A percentile compares a stretch with the other conserved stretches of the same genome.
These are phyloP conservation scores for Azorinus chamasolen DNA, from an alignment of 2,888 invertebrate genomes.

Conservation along the genomic window DNA sequence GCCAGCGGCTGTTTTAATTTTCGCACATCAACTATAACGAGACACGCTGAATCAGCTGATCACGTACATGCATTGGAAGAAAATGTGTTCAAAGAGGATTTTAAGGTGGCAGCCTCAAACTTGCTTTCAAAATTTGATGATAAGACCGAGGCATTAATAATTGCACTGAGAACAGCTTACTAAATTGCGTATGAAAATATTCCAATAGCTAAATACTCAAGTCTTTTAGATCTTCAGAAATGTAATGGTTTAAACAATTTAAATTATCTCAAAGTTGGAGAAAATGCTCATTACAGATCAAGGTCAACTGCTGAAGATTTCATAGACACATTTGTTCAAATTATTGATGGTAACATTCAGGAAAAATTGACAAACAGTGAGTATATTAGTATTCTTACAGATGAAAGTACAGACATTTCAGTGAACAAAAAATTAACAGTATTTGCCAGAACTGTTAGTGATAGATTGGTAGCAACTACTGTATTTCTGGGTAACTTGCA, in stretches of 20 bases:
- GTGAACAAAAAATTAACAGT: conserved; percentile 2
- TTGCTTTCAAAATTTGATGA: no score
- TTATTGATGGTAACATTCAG: background rate
- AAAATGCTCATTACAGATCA: background rate
- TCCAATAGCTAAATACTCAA: background rate
- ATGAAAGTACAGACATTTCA: conserved; percentile 14
- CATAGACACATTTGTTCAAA: background rate
- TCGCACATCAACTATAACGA: no score
- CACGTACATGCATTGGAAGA: no score
- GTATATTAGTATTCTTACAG: background rate
- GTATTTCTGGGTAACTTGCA: conserved; percentile 32
- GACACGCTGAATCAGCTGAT: no score
- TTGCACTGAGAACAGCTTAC: conserved; percentile 6
- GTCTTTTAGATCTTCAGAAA: background rate
- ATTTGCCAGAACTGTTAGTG: conserved; percentile 5
- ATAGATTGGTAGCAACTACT: conserved; percentile 3
- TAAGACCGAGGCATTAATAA: background rate
- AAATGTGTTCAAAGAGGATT: no score
- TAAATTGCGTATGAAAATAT: conserved; percentile 18
- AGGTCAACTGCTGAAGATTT: conserved; percentile 6
- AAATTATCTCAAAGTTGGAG: background rate
- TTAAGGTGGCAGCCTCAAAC: no score
- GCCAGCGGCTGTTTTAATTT: no score
- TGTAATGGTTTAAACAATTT: background rate
- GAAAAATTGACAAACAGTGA: conserved; percentile 4